These are phyloP conservation scores for Protomyctophum bolini DNA, from an alignment of 2,113 vertebrate species.

Conservation along the genomic window DNA sequence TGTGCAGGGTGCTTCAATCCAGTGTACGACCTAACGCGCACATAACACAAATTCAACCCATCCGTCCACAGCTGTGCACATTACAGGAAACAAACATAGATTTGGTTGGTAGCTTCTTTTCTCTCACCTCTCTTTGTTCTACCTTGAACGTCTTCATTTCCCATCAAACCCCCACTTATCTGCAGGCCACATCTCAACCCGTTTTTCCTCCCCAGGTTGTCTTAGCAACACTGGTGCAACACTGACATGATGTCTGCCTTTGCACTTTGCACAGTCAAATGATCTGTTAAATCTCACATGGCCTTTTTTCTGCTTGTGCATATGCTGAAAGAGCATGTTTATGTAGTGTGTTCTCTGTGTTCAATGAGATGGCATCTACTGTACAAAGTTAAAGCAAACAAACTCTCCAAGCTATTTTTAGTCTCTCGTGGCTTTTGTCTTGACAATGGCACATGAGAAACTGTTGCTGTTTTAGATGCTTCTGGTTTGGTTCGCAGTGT, in stretches of 20 bases:
- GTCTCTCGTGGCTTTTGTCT: constrained; percentile 18
- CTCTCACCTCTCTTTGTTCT: constrained; percentile 35
- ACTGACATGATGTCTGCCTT: constrained; percentile 60
- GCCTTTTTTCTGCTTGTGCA: constrained; percentile 55
- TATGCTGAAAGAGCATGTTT: constrained; percentile 30
- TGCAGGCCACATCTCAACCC: constrained; percentile 76
- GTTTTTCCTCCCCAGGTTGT: constrained; percentile 70
- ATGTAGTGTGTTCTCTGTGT: constrained; percentile 30
- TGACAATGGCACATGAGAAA: constrained; percentile 3
- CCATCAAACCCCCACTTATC: constrained; percentile 66
- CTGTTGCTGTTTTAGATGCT: constrained; percentile 20
- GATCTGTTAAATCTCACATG: constrained; percentile 71
- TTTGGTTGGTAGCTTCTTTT: constrained; percentile 20
- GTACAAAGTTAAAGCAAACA: constrained; percentile 32
- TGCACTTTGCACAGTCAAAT: constrained; percentile 61
- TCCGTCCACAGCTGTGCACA: constrained; percentile 35
- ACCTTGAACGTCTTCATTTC: constrained; percentile 39
- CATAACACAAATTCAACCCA: constrained; percentile 19
- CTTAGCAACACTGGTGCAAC: constrained; percentile 72
- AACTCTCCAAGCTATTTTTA: constrained; percentile 44
- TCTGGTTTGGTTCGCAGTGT: background rate
- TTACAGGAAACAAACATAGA: constrained; percentile 51
- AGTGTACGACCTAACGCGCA: background rate
- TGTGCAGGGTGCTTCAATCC: constrained; percentile 27
- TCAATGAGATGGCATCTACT: constrained; percentile 50